These are phyloP conservation scores for Kryptopterus vitreolus DNA, from an alignment of 2,797 vertebrate genomes.

Conservation along the genomic window DNA sequence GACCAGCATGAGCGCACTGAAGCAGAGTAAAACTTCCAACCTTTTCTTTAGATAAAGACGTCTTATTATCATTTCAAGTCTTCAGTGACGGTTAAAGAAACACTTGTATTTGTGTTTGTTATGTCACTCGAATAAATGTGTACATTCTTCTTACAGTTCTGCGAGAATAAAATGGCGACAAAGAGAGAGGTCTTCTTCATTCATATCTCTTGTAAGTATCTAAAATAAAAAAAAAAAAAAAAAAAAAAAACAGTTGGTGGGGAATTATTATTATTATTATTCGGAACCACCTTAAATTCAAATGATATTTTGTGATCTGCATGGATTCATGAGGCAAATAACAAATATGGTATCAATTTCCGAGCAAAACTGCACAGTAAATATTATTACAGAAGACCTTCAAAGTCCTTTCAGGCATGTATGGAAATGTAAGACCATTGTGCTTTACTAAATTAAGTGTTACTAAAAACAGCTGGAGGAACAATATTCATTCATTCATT, in stretches of 20 bases:
- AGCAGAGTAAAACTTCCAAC: slow-evolving; percentile 42
- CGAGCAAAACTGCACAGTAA: slow-evolving; percentile 35
- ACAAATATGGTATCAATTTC: slow-evolving; percentile 31
- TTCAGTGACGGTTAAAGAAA: background rate
- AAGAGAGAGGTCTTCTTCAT: slow-evolving; percentile 52
- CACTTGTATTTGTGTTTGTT: slow-evolving; percentile 7
- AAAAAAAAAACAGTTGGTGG: background rate
- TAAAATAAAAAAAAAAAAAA: slow-evolving; percentile 15
- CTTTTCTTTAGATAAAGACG: slow-evolving; percentile 9
- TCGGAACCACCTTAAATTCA: slow-evolving; percentile 30
- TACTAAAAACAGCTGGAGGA: too few relatives aligned
- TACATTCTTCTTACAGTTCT: slow-evolving; percentile 46
- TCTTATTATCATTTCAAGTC: background rate
- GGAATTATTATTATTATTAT: slow-evolving; percentile 31
- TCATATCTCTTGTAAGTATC: slow-evolving; percentile 65
- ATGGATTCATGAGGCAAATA: slow-evolving; percentile 43
- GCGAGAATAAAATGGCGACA: slow-evolving; percentile 63
- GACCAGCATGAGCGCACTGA: slow-evolving; percentile 59
- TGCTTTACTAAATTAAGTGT: too few relatives aligned
- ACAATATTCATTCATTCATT: too few relatives aligned
- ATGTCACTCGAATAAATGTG: slow-evolving; percentile 26
- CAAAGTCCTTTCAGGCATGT: slow-evolving; percentile 31
- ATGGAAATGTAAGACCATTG: slow-evolving; percentile 24
- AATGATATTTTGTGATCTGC: slow-evolving; percentile 34
- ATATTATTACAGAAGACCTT: slow-evolving; percentile 31